Conservation (phyloP, 1,140 invertebrate genomes). For the Neuroterus valhalla region DNA sequence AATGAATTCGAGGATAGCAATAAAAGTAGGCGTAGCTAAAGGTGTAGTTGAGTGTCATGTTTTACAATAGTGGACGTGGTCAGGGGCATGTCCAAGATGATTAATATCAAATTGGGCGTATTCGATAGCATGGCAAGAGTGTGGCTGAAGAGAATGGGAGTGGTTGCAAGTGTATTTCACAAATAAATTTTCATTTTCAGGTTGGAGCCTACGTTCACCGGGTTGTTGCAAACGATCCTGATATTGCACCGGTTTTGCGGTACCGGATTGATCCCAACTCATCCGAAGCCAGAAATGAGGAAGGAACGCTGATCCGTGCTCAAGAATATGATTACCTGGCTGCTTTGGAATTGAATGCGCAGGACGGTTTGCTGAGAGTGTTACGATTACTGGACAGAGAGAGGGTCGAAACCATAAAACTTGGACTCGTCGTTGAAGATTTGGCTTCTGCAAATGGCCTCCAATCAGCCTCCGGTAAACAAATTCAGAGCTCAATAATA, state of each 20-base stretch:
- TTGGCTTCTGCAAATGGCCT: conserved; percentile 84
- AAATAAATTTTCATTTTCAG: conserved; percentile 64
- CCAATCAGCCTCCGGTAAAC: conserved; percentile 83
- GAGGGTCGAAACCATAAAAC: conserved; percentile 85
- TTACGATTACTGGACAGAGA: conserved; percentile 87
- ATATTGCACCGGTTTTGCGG: conserved; percentile 84
- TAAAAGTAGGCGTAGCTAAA: too few relatives aligned
- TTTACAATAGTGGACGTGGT: too few relatives aligned
- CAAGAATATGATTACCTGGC: conserved; percentile 84
- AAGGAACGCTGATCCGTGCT: conserved; percentile 81
- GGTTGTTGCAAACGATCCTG: conserved; percentile 85
- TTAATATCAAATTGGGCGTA: too few relatives aligned
- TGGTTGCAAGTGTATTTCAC: too few relatives aligned
- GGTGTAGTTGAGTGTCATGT: too few relatives aligned
- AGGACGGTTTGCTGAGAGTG: conserved; percentile 83
- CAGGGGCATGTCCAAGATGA: too few relatives aligned
- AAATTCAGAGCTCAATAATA: background rate
- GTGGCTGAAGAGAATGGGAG: too few relatives aligned
- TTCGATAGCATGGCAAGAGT: too few relatives aligned
- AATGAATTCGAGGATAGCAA: too few relatives aligned
- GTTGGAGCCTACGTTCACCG: conserved; percentile 82
- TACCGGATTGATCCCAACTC: conserved; percentile 83
- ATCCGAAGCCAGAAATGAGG: conserved; percentile 87
- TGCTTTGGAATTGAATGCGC: conserved; percentile 84
- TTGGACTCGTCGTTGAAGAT: conserved; percentile 89